These are phyloP conservation scores for Falco berigora DNA, from an alignment of 2,797 vertebrate genomes.

Conservation along the genomic window DNA sequence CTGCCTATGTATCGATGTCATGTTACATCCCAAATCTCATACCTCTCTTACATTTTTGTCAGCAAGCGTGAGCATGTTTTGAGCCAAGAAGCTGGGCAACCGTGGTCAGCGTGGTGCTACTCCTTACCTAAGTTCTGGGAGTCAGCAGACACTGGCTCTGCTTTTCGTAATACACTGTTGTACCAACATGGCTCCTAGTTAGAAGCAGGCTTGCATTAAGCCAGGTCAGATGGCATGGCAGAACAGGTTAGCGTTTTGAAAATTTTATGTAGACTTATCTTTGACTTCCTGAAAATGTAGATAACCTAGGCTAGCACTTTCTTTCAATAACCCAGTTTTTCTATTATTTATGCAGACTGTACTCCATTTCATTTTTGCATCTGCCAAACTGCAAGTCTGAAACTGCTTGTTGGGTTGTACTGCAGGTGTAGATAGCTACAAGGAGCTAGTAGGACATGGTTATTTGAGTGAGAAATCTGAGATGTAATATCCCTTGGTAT, in stretches of 20 bases:
- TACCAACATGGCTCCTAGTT: background rate
- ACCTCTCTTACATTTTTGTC: background rate
- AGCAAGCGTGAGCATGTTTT: background rate
- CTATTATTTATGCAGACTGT: background rate
- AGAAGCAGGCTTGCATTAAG: background rate
- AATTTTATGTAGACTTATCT: background rate
- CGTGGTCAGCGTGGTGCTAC: background rate
- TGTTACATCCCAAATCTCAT: background rate
- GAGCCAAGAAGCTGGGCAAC: background rate
- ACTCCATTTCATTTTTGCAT: background rate
- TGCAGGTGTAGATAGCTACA: background rate
- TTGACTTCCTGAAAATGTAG: background rate
- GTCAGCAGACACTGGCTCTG: background rate
- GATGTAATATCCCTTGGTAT: background rate
- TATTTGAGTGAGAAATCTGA: background rate
- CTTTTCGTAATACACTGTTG: background rate
- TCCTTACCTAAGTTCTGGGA: background rate
- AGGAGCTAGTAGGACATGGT: background rate
- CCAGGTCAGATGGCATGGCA: background rate
- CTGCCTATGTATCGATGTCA: background rate
- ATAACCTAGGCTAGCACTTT: background rate
- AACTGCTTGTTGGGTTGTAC: background rate
- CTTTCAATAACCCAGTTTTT: background rate
- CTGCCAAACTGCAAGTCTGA: background rate
- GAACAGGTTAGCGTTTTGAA: background rate